A percentile compares a stretch with the other conserved stretches of the same genome.
Evolutionary conservation across 2,888 invertebrate species (phyloP).

Genomic region (Pegoplata infirma): DNA sequence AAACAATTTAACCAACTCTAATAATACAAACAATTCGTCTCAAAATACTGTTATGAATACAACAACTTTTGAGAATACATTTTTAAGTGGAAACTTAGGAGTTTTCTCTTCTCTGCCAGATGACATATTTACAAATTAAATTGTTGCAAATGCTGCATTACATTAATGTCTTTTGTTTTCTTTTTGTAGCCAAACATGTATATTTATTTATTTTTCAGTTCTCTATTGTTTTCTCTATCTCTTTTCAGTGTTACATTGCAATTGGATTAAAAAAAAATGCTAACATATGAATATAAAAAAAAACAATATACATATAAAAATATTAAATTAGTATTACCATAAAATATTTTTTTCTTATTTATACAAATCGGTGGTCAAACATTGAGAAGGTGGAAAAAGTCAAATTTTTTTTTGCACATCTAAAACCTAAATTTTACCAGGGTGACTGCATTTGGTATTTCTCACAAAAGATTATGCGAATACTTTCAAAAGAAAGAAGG

Average conservation of each 20-base stretch:
- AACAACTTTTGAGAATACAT: conserved; percentile 43
- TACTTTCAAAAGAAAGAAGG: too few species aligned
- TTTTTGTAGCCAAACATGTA: not conserved
- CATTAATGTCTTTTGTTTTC: conserved; percentile 41
- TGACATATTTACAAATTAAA: conserved; percentile 64
- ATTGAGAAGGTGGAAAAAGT: too few species aligned
- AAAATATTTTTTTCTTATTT: too few species aligned
- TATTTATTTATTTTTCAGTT: conserved; percentile 19
- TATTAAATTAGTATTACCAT: too few species aligned
- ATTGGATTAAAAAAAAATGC: not conserved
- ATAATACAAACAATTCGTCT: conserved; percentile 31
- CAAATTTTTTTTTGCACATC: too few species aligned
- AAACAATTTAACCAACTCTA: conserved; percentile 35
- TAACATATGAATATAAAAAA: not conserved
- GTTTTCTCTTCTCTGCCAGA: conserved; percentile 61
- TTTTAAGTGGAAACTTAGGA: conserved; percentile 60
- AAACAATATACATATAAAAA: too few species aligned
- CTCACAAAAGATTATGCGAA: too few species aligned
- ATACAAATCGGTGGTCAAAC: too few species aligned
- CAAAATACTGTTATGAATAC: conserved; percentile 48
- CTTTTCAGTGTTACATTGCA: conserved; percentile 4
- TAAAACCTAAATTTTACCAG: too few species aligned
- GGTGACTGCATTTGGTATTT: too few species aligned
- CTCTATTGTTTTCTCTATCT: conserved; percentile 10
- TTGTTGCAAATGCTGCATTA: conserved; percentile 29